phyloP scores from a whole-genome alignment of 2,113 vertebrate species.

The Vicugna pacos region DNA sequence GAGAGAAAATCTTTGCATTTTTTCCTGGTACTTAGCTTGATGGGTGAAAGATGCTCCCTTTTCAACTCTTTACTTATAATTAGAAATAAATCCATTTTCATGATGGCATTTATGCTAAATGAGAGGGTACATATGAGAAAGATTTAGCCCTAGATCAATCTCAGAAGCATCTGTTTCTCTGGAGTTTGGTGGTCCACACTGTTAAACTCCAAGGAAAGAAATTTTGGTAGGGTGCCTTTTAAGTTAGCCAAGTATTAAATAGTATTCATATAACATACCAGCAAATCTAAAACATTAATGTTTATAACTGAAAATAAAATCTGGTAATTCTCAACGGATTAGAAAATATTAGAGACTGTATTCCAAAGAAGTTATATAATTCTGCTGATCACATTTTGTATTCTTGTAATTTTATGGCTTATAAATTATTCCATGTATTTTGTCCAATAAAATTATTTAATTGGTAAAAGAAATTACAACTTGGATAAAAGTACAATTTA shows the following conservation, averaged over 20 bases:
- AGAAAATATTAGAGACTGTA: constrained; percentile 72
- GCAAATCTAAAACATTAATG: constrained; percentile 73
- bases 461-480: constrained; percentile 78
- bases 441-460: constrained; percentile 82
- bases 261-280: constrained; percentile 64
- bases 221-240: constrained; percentile 59
- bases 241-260: constrained; percentile 71
- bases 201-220: constrained; percentile 7
- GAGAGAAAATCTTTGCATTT: background rate
- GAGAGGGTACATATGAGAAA: background rate
- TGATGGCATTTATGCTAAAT: background rate
- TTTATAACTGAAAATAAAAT: constrained; percentile 79
- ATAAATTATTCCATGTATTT: constrained; percentile 80
- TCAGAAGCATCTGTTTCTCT: constrained; percentile 31
- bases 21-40: background rate
- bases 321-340: constrained; percentile 76
- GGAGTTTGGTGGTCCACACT: constrained; percentile 42
- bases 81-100: background rate
- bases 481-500: constrained; percentile 76
- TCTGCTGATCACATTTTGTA: constrained; percentile 75
- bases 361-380: constrained; percentile 76
- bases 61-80: background rate
- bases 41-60: background rate
- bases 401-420: constrained; percentile 76
- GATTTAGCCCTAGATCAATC: accelerated